phyloP scores from a whole-genome alignment of 2,797 vertebrate species.

The Coilia nasus region DNA sequence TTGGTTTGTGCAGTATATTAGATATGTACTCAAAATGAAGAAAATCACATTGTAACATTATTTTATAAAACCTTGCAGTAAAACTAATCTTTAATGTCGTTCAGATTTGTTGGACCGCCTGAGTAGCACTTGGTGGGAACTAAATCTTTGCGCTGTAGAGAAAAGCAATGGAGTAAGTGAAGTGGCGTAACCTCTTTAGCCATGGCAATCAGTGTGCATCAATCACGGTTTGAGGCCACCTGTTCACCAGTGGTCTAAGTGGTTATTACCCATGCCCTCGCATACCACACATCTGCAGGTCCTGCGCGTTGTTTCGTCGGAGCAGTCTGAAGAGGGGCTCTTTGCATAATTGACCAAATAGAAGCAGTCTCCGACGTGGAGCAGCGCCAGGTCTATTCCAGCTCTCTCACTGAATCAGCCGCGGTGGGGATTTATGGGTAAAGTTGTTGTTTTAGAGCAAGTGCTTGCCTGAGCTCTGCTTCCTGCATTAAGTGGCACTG shows the following conservation, averaged over 20 bases:
- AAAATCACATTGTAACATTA: not conserved
- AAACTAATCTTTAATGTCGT: not conserved
- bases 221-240: not conserved
- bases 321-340: not conserved
- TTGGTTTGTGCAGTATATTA: not conserved
- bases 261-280: not conserved
- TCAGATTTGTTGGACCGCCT: not conserved
- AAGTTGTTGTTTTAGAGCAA: constrained; percentile 1
- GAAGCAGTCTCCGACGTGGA: not conserved
- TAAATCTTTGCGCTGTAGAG: not conserved
- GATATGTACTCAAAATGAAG: not conserved
- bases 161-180: not conserved
- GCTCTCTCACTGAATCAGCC: not conserved
- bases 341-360: constrained; percentile 9
- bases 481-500: not conserved
- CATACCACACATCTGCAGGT: not conserved
- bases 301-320: not conserved
- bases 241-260: not conserved
- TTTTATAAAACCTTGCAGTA: not conserved
- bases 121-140: not conserved
- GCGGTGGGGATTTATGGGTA: not conserved
- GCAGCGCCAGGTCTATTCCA: not conserved
- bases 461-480: not conserved
- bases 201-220: not conserved
- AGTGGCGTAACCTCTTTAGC: not conserved